phyloP scores from a whole-genome alignment of 2,113 vertebrate species.

The Pampusana beccarii region DNA sequence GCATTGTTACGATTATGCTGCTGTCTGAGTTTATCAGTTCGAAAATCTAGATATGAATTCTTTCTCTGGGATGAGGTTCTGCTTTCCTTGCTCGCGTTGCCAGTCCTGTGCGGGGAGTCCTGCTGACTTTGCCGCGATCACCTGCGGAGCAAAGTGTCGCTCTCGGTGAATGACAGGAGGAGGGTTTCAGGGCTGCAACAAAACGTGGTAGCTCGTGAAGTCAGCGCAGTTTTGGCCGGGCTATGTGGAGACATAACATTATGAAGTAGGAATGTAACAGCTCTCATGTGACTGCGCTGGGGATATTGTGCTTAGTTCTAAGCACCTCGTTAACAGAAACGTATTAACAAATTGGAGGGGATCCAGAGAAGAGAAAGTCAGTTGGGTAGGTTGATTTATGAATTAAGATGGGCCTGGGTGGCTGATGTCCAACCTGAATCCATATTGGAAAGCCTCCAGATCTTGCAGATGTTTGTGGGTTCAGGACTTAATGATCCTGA shows the following conservation, averaged over 20 bases:
- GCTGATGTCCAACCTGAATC: conserved; percentile 58
- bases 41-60: conserved; percentile 19
- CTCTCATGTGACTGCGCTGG: conserved; percentile 61
- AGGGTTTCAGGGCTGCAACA: conserved; percentile 48
- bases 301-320: conserved; percentile 69
- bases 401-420: conserved; percentile 58
- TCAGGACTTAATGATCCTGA: conserved; percentile 47
- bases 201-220: conserved; percentile 65
- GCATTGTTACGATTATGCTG: conserved; percentile 53
- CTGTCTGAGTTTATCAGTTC: conserved; percentile 44
- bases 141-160: conserved; percentile 3
- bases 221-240: conserved; percentile 44
- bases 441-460: conserved; percentile 30
- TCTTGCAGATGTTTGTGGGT: conserved; percentile 56
- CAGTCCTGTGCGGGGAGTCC: background rate
- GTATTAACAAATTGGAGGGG: conserved; percentile 65
- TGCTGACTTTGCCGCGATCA: background rate
- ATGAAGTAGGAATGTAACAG: conserved; percentile 68
- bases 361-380: conserved; percentile 56
- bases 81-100: background rate
- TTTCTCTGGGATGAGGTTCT: conserved; percentile 34
- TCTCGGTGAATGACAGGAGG: background rate
- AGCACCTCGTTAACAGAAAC: conserved; percentile 69
- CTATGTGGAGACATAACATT: conserved; percentile 67
- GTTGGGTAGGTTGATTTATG: conserved; percentile 56